Conservation (phyloP, 2,888 invertebrate species). For the Diaphora mendica region DNA sequence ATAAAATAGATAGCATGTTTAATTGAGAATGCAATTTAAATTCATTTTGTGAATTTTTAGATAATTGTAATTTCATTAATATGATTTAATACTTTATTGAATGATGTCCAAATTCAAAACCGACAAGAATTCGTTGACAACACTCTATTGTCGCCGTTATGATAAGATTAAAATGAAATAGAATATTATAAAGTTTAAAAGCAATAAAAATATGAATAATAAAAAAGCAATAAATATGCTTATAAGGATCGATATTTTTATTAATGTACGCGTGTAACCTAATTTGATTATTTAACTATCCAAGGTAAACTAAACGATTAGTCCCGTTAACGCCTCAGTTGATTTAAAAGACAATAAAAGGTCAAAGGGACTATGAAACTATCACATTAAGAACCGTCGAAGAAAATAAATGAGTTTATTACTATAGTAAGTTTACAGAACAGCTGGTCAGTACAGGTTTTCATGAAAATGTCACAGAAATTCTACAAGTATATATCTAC, state of each 20-base stretch:
- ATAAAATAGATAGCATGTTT: no score
- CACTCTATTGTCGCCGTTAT: not conserved
- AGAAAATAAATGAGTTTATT: not conserved
- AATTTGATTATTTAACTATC: slow-evolving; percentile 1
- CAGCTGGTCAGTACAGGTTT: not conserved
- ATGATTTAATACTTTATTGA: not conserved
- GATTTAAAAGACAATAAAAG: slow-evolving; percentile 2
- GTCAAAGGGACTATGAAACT: not conserved
- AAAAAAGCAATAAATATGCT: not conserved
- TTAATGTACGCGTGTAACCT: not conserved
- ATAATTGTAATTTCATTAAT: no score
- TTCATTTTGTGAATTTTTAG: no score
- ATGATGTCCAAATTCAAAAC: not conserved
- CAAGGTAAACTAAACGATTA: not conserved
- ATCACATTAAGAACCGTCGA: not conserved
- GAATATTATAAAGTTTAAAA: not conserved
- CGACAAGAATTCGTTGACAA: not conserved
- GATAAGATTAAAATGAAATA: not conserved
- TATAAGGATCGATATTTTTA: not conserved
- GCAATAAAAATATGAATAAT: not conserved
- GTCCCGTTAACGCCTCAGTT: not conserved
- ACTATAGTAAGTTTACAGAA: not conserved
- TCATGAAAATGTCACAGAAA: not conserved
- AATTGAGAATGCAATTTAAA: no score
- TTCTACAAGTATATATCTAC: not conserved